Evolutionary conservation across 2,113 vertebrate species (phyloP).

Genomic region (Hylia prasina): DNA sequence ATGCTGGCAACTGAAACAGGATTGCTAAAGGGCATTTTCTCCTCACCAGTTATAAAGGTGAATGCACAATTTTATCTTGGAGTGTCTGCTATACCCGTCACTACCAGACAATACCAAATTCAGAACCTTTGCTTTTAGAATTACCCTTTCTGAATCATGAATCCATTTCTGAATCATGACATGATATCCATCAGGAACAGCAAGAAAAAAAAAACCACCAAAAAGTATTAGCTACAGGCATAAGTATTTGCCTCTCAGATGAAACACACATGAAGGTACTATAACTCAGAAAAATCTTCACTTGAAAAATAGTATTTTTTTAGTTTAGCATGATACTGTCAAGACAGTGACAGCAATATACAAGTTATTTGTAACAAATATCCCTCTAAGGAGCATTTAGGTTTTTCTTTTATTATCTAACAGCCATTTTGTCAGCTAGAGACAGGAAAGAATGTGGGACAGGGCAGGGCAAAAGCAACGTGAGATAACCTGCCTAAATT

Average conservation of each 20-base stretch:
- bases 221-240: background rate
- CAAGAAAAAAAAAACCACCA: background rate
- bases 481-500: background rate
- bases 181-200: background rate
- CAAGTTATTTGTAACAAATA: background rate
- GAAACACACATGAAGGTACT: background rate
- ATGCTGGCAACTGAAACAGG: background rate
- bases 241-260: background rate
- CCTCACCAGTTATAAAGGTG: background rate
- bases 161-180: background rate
- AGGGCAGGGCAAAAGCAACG: background rate
- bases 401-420: background rate
- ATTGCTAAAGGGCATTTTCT: background rate
- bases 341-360: background rate
- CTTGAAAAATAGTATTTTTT: background rate
- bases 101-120: background rate
- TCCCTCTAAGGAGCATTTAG: background rate
- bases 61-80: background rate
- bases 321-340: background rate
- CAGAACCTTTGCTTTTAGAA: background rate
- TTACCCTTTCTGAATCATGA: background rate
- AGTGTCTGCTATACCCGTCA: background rate
- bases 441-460: background rate
- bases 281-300: background rate
- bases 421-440: background rate